These are phyloP conservation scores for Dipodomys ordii DNA, from an alignment of 2,113 vertebrate genomes.

Conservation along the genomic window DNA sequence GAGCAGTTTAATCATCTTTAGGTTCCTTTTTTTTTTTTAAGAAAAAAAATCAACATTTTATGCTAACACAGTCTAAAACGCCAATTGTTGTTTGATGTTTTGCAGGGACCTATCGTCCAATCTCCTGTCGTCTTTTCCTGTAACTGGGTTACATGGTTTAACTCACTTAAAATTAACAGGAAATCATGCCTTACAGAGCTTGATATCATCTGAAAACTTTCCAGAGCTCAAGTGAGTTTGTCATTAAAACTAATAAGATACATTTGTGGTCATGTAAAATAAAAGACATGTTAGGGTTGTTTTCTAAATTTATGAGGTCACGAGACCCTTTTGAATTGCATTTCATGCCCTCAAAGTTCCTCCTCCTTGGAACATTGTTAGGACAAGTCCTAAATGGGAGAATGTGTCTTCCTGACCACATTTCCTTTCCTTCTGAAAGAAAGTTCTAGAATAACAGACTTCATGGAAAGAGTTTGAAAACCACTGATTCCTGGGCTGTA, in stretches of 20 bases:
- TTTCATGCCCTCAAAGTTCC: conserved; percentile 67
- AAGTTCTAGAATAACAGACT: conserved; percentile 46
- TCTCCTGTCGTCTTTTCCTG: conserved; percentile 93
- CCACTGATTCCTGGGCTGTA: conserved; percentile 56
- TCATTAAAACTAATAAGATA: conserved; percentile 88
- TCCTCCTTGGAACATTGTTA: neutral
- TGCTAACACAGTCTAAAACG: conserved; percentile 77
- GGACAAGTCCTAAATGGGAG: conserved; percentile 37
- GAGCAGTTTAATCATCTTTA: conserved; percentile 66
- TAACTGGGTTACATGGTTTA: conserved; percentile 93
- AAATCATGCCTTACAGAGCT: conserved; percentile 92
- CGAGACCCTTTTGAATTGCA: conserved; percentile 67
- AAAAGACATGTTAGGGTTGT: conserved; percentile 82
- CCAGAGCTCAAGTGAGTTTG: conserved; percentile 94
- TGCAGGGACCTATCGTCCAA: conserved; percentile 96
- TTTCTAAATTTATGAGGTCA: conserved; percentile 76
- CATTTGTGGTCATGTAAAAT: conserved; percentile 87
- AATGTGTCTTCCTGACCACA: conserved; percentile 49
- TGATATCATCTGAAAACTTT: conserved; percentile 93
- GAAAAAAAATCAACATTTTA: conserved; percentile 59
- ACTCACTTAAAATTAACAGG: conserved; percentile 97
- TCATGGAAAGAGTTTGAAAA: conserved; percentile 62
- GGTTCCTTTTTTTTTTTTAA: conserved; percentile 55
- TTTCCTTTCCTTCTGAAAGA: conserved; percentile 60
- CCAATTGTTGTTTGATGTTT: conserved; percentile 86